Evolutionary conservation across 2,888 invertebrate species (phyloP).

Genomic region (Campaea margaritaria): DNA sequence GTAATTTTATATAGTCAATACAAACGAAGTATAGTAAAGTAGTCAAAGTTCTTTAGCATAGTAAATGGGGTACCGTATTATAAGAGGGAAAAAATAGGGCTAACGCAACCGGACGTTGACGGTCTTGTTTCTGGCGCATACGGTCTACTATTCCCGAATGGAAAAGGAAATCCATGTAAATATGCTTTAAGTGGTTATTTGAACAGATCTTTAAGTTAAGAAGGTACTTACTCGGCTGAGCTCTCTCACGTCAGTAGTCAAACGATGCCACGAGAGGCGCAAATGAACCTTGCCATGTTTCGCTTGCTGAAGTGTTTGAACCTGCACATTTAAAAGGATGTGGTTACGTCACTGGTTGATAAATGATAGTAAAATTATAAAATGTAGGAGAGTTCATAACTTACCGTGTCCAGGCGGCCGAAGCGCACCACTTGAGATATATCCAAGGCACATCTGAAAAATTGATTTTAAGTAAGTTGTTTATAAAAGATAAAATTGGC

Average conservation of each 20-base stretch:
- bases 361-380: too few relatives aligned
- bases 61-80: too few relatives aligned
- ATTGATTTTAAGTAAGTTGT: constrained; percentile 10
- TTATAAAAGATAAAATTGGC: neutral
- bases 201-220: neutral
- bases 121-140: too few relatives aligned
- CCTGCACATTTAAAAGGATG: constrained; percentile 81
- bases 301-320: constrained; percentile 97
- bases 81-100: too few relatives aligned
- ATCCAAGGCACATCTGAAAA: constrained; percentile 75
- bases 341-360: too few relatives aligned
- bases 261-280: constrained; percentile 94
- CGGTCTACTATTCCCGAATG: too few relatives aligned
- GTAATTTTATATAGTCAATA: neutral
- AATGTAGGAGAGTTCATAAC: too few relatives aligned
- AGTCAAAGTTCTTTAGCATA: too few relatives aligned
- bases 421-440: constrained; percentile 78
- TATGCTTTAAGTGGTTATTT: too few relatives aligned
- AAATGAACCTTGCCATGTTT: constrained; percentile 97
- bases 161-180: too few relatives aligned
- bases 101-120: too few relatives aligned
- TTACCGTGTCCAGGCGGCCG: constrained; percentile 77
- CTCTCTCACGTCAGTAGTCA: constrained; percentile 89
- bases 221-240: constrained; percentile 88
- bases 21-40: neutral